Conservation (phyloP, 53 echinoderm and acorn worm genomes). For the Henricia sp. region DNA sequence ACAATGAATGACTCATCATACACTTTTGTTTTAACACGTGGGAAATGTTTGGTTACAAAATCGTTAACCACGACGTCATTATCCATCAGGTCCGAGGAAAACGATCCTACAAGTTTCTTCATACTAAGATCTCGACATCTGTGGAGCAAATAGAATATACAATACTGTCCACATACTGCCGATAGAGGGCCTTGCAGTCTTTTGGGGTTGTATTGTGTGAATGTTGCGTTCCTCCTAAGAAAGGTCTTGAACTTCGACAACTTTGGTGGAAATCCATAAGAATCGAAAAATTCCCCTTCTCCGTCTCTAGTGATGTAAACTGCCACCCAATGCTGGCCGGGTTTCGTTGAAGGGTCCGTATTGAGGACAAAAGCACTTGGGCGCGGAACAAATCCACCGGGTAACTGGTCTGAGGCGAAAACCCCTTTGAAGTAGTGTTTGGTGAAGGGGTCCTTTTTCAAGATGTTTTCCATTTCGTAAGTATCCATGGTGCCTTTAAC, state of each 20-base stretch:
- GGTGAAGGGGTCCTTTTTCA: slow-evolving; percentile 7
- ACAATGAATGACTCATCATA: no score
- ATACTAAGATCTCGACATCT: slow-evolving; percentile 43
- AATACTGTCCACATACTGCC: no score
- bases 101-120: background rate
- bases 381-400: background rate
- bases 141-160: slow-evolving; percentile 62
- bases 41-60: slow-evolving; percentile 27
- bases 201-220: background rate
- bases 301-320: no score
- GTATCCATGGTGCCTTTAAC: slow-evolving; percentile 34
- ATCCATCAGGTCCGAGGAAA: no score
- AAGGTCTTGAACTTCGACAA: background rate
- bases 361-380: slow-evolving; percentile 66
- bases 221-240: slow-evolving; percentile 1
- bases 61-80: slow-evolving; percentile 44
- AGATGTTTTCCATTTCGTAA: slow-evolving; percentile 11
- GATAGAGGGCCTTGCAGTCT: no score
- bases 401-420: slow-evolving; percentile 5
- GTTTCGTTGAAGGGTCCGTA: slow-evolving; percentile 51
- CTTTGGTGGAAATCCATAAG: slow-evolving; percentile 61
- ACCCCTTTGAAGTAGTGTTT: slow-evolving; percentile 33
- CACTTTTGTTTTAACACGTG: background rate
- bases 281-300: slow-evolving; percentile 66
- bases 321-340: slow-evolving; percentile 77